A percentile compares a stretch with the other conserved stretches of the same genome.
These are phyloP conservation scores for Scophthalmus maximus DNA, from an alignment of 2,113 vertebrate genomes.

Conservation along the genomic window DNA sequence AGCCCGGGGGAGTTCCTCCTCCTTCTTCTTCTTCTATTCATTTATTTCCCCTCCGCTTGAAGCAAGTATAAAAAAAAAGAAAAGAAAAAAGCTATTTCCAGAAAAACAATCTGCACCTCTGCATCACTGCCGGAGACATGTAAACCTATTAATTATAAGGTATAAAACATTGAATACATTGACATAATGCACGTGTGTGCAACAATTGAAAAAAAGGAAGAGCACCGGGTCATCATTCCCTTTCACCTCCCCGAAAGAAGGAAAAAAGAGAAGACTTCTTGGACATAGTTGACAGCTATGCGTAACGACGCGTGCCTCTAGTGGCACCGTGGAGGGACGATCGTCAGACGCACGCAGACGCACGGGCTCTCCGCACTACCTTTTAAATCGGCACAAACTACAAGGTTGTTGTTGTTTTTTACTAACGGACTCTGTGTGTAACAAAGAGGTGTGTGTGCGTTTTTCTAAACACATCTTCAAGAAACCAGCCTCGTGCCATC, in stretches of 20 bases:
- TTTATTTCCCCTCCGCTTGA: slow-evolving; percentile 6
- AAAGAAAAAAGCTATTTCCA: neutral
- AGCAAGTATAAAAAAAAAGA: slow-evolving; percentile 1
- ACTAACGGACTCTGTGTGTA: slow-evolving; percentile 30
- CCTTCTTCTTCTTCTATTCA: too few species aligned
- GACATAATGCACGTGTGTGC: neutral
- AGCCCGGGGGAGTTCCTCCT: neutral
- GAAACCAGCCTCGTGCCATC: slow-evolving; percentile 21
- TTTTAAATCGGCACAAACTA: slow-evolving; percentile 44
- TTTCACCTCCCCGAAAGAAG: slow-evolving; percentile 62
- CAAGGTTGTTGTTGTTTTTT: slow-evolving; percentile 13
- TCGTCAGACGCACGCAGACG: slow-evolving; percentile 71
- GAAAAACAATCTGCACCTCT: neutral
- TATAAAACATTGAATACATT: neutral
- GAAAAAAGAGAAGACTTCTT: slow-evolving; percentile 61
- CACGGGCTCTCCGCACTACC: slow-evolving; percentile 48
- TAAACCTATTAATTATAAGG: neutral
- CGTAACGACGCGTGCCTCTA: slow-evolving; percentile 78
- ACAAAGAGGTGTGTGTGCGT: slow-evolving; percentile 29
- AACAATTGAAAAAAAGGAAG: neutral
- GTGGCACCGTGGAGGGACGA: slow-evolving; percentile 69
- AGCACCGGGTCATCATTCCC: slow-evolving; percentile 32
- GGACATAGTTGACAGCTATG: slow-evolving; percentile 70
- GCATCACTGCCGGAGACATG: neutral
- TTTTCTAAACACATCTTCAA: slow-evolving; percentile 24